Conservation (phyloP, 1,140 invertebrate genomes). For the Parapsyche elsis region DNA sequence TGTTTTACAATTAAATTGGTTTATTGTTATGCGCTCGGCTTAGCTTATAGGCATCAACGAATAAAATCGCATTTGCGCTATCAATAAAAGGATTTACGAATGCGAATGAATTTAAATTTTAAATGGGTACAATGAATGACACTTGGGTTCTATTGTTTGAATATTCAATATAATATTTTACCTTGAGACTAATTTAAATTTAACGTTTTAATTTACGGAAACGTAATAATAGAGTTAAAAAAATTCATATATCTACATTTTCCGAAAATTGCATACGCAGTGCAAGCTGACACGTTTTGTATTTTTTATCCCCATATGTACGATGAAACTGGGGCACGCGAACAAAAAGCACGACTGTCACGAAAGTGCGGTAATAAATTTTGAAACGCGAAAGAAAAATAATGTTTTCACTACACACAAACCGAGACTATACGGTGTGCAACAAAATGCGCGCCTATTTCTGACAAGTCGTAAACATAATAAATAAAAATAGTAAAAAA, state of each 20-base stretch:
- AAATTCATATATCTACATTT: not conserved
- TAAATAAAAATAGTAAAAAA: not conserved
- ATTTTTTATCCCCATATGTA: too few species aligned
- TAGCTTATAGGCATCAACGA: too few species aligned
- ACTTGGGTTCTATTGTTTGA: too few species aligned
- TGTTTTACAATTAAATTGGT: too few species aligned
- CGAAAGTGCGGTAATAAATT: conserved; percentile 16
- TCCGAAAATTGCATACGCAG: not conserved
- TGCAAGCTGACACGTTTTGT: not conserved
- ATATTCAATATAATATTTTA: too few species aligned
- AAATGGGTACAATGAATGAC: too few species aligned
- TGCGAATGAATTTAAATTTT: too few species aligned
- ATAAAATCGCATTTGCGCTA: too few species aligned
- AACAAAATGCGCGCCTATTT: not conserved
- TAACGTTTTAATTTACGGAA: too few species aligned
- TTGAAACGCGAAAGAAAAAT: conserved; percentile 18
- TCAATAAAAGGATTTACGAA: too few species aligned
- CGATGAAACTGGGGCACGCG: not conserved
- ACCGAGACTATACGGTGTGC: not conserved
- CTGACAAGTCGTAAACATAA: not conserved
- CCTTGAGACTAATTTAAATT: too few species aligned
- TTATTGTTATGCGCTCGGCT: too few species aligned
- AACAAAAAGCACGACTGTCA: conserved; percentile 2
- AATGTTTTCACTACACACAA: not conserved
- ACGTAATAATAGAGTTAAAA: not conserved